Conservation (phyloP, 2,888 invertebrate genomes). For the Halictus ligatus region DNA sequence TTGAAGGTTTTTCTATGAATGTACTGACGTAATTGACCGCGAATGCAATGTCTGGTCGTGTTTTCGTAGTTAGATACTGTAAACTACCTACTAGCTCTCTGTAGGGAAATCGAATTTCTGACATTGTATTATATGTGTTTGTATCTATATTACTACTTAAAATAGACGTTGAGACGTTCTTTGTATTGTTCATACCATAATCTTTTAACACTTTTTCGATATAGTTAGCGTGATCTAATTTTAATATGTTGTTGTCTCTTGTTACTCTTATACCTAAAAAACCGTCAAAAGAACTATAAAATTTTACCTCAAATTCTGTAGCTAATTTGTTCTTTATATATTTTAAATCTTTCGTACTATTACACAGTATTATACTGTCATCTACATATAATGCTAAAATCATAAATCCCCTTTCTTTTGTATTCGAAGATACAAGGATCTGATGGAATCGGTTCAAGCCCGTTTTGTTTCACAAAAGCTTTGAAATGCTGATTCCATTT, state of each 20-base stretch:
- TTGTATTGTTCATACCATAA: conserved; percentile 11
- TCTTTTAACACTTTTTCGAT: conserved; percentile 18
- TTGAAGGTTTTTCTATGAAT: background rate
- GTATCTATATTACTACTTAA: background rate
- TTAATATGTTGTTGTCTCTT: background rate
- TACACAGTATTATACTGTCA: conserved; percentile 21
- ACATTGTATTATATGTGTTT: background rate
- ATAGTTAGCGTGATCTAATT: conserved; percentile 9
- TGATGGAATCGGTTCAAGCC: conserved; percentile 12
- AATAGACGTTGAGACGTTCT: conserved; percentile 11
- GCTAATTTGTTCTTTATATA: conserved; percentile 3
- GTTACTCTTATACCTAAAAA: conserved; percentile 28
- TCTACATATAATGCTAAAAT: conserved; percentile 35
- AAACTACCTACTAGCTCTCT: background rate
- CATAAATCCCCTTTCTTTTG: background rate
- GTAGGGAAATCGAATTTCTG: background rate
- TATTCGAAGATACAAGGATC: conserved; percentile 30
- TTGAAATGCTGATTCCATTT: conserved; percentile 9
- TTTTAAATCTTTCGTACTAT: background rate
- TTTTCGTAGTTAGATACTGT: background rate
- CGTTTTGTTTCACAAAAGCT: conserved; percentile 5
- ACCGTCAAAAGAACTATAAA: conserved; percentile 4
- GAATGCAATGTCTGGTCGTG: background rate
- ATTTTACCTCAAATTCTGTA: conserved; percentile 9
- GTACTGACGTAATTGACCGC: background rate